Conservation (phyloP, 2,113 vertebrate genomes). For the human (Homo sapiens) region DNA sequence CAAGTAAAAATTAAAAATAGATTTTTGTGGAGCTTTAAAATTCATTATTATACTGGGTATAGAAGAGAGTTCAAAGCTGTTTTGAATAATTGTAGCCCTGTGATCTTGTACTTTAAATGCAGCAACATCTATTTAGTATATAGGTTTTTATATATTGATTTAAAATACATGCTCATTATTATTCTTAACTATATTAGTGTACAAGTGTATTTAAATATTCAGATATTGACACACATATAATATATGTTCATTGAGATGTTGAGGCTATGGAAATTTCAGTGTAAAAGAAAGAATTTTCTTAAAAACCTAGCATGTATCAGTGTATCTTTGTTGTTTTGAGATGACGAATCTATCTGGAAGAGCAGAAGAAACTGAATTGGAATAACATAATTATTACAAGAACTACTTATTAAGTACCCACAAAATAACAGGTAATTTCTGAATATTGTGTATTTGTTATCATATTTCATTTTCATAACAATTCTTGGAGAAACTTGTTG, state of each 20-base stretch:
- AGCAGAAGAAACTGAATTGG: neutral
- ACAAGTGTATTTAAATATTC: neutral
- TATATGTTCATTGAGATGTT: neutral
- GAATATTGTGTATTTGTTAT: neutral
- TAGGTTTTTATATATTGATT: neutral
- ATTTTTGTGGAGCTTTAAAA: neutral
- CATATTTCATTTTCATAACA: neutral
- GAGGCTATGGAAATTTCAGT: neutral
- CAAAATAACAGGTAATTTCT: neutral
- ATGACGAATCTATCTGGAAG: neutral
- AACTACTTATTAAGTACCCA: neutral
- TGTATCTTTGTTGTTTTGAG: conserved; percentile 27
- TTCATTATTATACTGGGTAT: neutral
- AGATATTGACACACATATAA: neutral
- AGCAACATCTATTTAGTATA: neutral
- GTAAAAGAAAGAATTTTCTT: conserved; percentile 11
- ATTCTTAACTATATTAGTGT: neutral
- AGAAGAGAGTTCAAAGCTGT: neutral
- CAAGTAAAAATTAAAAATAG: neutral
- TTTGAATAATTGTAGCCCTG: neutral
- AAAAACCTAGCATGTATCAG: neutral
- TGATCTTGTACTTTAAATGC: neutral
- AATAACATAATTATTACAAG: neutral
- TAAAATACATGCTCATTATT: conserved; percentile 11
- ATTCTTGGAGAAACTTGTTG: neutral